phyloP scores from a whole-genome alignment of 2,888 invertebrate species.

The Pyrrhia umbra region DNA sequence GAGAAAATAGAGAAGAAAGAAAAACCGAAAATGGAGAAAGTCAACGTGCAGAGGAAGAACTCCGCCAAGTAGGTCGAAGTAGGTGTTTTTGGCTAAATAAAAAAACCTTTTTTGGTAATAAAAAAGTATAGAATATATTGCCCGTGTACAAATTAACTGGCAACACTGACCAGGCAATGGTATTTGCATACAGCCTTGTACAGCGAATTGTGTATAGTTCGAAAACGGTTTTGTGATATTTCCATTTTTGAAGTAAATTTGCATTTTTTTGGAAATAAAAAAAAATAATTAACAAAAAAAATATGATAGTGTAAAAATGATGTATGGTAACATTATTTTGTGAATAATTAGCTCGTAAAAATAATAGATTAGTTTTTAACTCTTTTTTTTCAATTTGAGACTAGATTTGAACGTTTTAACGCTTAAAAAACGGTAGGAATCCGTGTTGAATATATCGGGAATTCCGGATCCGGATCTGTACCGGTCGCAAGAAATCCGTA shows the following conservation, averaged over 20 bases:
- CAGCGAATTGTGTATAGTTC: slow-evolving; percentile 58
- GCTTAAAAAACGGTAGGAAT: background rate
- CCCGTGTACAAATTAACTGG: slow-evolving; percentile 56
- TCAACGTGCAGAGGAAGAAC: slow-evolving; percentile 77
- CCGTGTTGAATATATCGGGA: background rate
- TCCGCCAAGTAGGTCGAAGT: slow-evolving; percentile 76
- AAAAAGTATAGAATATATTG: slow-evolving; percentile 39
- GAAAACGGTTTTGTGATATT: slow-evolving; percentile 62
- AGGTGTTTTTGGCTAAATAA: slow-evolving; percentile 48
- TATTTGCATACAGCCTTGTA: slow-evolving; percentile 54
- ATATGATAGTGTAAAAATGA: slow-evolving; percentile 60
- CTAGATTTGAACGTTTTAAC: background rate
- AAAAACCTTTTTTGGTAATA: slow-evolving; percentile 43
- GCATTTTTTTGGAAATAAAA: slow-evolving; percentile 59
- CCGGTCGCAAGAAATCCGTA: background rate
- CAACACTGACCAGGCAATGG: slow-evolving; percentile 40
- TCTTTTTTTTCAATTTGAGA: slow-evolving; percentile 47
- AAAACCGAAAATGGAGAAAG: slow-evolving; percentile 53
- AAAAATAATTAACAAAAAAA: slow-evolving; percentile 44
- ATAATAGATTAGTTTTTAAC: slow-evolving; percentile 26
- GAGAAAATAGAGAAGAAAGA: slow-evolving; percentile 65
- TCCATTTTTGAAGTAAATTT: slow-evolving; percentile 58
- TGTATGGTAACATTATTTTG: slow-evolving; percentile 56
- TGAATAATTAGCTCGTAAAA: slow-evolving; percentile 60
- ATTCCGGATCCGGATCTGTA: background rate